Base-by-base conservation (phyloP, 2,113 vertebrate species). In the Cephalophus harveyi region DNA sequence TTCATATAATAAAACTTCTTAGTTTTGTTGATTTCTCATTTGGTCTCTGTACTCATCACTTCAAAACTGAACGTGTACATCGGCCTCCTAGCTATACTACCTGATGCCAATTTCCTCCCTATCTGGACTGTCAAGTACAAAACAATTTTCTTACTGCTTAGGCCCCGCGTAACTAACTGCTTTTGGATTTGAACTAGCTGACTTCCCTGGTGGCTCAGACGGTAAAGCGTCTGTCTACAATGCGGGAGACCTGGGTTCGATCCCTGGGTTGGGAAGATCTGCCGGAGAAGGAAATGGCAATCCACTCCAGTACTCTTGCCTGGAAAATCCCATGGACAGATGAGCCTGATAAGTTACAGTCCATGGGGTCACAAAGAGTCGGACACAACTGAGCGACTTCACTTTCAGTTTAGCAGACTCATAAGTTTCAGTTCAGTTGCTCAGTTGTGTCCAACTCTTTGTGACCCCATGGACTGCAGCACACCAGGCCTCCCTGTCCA, bases 1-100 rank as follows among this genome's bases (percentile, higher is more conserved):
- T 79, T 59, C 10, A 79, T 95, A 97, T 11, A 98, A 82, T 94
- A 28, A 92, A 74, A 40, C 55, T 90, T 95, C 46, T 50, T 83
- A 83, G 28, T 60, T 89, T 86, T 91, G 33, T 2, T 95, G 6
- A 96, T 76, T 91, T 97, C 92, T 96, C 57, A 94, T 74, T 55
- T 95, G 52, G 64, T 62, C 23, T 90, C 33, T 94, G 40, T 78
- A 94, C 9, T 5, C 55, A 46, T 52, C 25, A 93, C 46, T 71
- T 90, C 92, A 62, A 82, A 96, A 87, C 15, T 64, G 15, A 94
- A 40, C 83, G 19, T 40, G 60, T 82, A 25, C 7, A 81, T 59
- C 8, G 43, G 48, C 12, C 48, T 78, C 27, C 14, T 79, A 25
- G 28, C 67, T 81, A 93, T 28, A 83, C 21, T 50, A 95, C 30